A percentile compares a stretch with the other conserved stretches of the same genome.
Evolutionary conservation across 1,140 invertebrate genomes (phyloP).

Genomic region (Oppia nitens): DNA sequence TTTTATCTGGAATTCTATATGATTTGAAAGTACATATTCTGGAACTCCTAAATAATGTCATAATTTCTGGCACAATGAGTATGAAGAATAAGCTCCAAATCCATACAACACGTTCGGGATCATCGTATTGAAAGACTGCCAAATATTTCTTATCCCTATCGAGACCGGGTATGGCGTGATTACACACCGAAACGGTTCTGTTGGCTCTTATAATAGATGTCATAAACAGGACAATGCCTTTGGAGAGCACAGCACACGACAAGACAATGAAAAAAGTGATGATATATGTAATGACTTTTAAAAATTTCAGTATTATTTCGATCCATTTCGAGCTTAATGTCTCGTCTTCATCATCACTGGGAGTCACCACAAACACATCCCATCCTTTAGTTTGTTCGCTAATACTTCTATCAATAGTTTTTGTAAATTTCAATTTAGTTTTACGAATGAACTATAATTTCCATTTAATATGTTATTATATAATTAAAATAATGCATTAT

Average conservation of each 20-base stretch:
- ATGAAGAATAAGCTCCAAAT: conserved; percentile 75
- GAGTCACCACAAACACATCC: conserved; percentile 82
- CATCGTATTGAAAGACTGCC: conserved; percentile 9
- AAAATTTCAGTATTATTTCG: conserved; percentile 22
- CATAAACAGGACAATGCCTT: conserved; percentile 30
- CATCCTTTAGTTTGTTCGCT: conserved; percentile 53
- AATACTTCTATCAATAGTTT: background rate
- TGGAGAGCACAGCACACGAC: conserved; percentile 25
- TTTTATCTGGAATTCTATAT: conserved; percentile 18
- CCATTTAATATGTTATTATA: too few species aligned
- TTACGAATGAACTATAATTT: too few species aligned
- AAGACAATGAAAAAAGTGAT: conserved; percentile 29
- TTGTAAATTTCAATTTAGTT: background rate
- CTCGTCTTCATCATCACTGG: conserved; percentile 61
- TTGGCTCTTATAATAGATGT: conserved; percentile 26
- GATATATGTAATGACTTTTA: conserved; percentile 26
- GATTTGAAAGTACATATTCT: conserved; percentile 76
- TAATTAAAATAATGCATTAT: too few species aligned
- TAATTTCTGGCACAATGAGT: conserved; percentile 69
- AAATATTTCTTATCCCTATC: conserved; percentile 22
- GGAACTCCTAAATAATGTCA: conserved; percentile 59
- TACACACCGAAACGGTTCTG: conserved; percentile 19
- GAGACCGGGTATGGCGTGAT: conserved; percentile 19
- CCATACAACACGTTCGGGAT: conserved; percentile 67
- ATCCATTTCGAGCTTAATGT: conserved; percentile 20